A percentile compares a stretch with the other conserved stretches of the same genome.
Evolutionary conservation across 2,797 vertebrate genomes (phyloP).

Genomic region (Cyprinodon diabolis): DNA sequence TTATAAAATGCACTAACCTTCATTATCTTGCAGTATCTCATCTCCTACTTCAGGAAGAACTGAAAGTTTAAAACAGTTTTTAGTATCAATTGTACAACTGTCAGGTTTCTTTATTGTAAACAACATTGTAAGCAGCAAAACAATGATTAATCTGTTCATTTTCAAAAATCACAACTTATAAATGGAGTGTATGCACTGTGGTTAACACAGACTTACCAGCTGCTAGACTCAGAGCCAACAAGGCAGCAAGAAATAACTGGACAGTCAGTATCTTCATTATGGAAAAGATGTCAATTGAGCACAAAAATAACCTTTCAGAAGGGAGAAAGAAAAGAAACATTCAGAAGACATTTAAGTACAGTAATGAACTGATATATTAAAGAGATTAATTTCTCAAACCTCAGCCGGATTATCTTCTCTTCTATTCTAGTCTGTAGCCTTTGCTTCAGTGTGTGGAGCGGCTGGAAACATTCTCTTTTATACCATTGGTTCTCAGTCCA

Average conservation of each 20-base stretch:
- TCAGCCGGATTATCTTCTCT: background rate
- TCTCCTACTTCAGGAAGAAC: background rate
- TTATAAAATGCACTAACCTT: background rate
- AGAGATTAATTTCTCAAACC: background rate
- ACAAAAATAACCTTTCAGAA: background rate
- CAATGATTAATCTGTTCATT: background rate
- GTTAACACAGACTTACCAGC: background rate
- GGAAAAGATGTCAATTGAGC: background rate
- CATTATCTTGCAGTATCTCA: background rate
- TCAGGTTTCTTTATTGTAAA: background rate
- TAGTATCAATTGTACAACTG: background rate
- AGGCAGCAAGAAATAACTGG: background rate
- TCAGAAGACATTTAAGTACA: background rate
- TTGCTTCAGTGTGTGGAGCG: background rate
- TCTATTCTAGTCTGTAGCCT: background rate
- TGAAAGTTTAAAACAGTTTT: background rate
- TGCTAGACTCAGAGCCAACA: slow-evolving; percentile 1
- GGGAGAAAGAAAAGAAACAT: background rate
- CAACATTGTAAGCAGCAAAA: background rate
- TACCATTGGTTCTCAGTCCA: background rate
- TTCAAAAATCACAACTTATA: background rate
- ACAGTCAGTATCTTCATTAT: background rate
- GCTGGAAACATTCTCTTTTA: background rate
- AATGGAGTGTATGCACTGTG: too few relatives aligned
- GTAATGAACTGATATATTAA: background rate